Conservation (phyloP, 2,888 invertebrate genomes). For the Melieria crassipennis region DNA sequence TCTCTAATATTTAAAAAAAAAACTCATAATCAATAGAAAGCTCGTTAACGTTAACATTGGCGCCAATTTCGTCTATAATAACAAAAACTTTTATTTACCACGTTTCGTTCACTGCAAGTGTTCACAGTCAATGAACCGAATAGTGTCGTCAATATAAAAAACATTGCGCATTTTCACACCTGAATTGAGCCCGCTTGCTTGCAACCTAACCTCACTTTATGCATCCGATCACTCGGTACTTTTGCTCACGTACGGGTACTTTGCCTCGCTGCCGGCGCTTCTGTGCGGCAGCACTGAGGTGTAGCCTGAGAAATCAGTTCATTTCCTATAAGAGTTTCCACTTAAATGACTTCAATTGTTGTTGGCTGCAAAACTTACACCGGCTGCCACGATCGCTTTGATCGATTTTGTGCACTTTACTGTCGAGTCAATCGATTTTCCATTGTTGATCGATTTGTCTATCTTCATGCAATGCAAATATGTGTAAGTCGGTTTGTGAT, state of each 20-base stretch:
- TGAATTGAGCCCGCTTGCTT: slow-evolving; percentile 27
- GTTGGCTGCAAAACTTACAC: background rate
- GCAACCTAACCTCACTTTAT: slow-evolving; percentile 19
- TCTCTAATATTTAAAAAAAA: too few relatives aligned
- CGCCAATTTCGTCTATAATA: too few relatives aligned
- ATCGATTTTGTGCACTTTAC: slow-evolving; percentile 31
- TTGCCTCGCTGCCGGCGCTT: slow-evolving; percentile 9
- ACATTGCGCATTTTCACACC: slow-evolving; percentile 38
- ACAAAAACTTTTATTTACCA: too few relatives aligned
- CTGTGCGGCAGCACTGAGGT: slow-evolving; percentile 1
- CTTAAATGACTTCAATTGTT: slow-evolving; percentile 29
- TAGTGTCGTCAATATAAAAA: background rate
- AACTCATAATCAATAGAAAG: too few relatives aligned
- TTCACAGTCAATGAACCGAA: too few relatives aligned
- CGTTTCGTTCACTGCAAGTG: too few relatives aligned
- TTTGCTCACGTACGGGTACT: slow-evolving; percentile 48
- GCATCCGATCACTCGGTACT: slow-evolving; percentile 37
- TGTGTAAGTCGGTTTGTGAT: background rate
- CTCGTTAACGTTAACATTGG: too few relatives aligned
- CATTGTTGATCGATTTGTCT: slow-evolving; percentile 15
- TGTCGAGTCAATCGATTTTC: slow-evolving; percentile 21
- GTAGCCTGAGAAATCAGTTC: background rate
- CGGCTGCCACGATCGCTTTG: background rate
- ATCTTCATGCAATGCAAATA: slow-evolving; percentile 6
- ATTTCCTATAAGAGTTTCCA: slow-evolving; percentile 31